These are phyloP conservation scores for Drosophila dives DNA, from an alignment of 2,888 invertebrate species.

Conservation along the genomic window DNA sequence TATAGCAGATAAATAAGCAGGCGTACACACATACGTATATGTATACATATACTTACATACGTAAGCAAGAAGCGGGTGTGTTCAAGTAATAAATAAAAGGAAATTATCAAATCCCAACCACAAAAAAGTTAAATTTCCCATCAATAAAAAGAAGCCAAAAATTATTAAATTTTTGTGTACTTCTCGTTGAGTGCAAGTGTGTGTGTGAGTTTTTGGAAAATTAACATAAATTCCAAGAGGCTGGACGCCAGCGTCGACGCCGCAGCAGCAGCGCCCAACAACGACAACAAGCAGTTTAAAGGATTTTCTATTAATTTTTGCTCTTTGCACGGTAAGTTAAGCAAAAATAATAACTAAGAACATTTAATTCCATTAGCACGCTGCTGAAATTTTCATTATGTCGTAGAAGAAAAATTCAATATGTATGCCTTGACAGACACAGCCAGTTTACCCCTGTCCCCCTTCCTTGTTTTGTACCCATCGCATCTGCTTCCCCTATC, in stretches of 20 bases:
- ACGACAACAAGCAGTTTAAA: constrained; percentile 55
- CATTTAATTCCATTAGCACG: constrained; percentile 42
- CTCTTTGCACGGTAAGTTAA: constrained; percentile 64
- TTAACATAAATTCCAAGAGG: constrained; percentile 67
- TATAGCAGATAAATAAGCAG: constrained; percentile 50
- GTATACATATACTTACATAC: constrained; percentile 33
- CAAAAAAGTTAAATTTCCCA: constrained; percentile 67
- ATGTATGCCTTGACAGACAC: constrained; percentile 65
- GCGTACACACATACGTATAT: constrained; percentile 17
- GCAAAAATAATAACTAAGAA: constrained; percentile 10
- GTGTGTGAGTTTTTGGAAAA: constrained; percentile 47
- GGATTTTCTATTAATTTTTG: constrained; percentile 67
- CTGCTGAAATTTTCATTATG: constrained; percentile 77
- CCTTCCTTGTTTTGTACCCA: constrained; percentile 4
- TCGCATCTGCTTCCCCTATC: constrained; percentile 68
- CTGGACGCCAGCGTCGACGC: constrained; percentile 47
- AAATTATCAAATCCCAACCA: constrained; percentile 50
- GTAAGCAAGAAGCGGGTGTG: constrained; percentile 27
- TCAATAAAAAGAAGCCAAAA: constrained; percentile 31
- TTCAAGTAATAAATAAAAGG: constrained; percentile 43
- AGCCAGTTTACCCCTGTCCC: constrained; percentile 29
- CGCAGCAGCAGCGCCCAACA: constrained; percentile 41
- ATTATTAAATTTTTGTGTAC: constrained; percentile 56
- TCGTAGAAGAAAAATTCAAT: constrained; percentile 76
- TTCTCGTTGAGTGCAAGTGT: constrained; percentile 13